Base-by-base conservation (phyloP, 53 echinoderm and acorn worm species). In the Astropecten irregularis region DNA sequence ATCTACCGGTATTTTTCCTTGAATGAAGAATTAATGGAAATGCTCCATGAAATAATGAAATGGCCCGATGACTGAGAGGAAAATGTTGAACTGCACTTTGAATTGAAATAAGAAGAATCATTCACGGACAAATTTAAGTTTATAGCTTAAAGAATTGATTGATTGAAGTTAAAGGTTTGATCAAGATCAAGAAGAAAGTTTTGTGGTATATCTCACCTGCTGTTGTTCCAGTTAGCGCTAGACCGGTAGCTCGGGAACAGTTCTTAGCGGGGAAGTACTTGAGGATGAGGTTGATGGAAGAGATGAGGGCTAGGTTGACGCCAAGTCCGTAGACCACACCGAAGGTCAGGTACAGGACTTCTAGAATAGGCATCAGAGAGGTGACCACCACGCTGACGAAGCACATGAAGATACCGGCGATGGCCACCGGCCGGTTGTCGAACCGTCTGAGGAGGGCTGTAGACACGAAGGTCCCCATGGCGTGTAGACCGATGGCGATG, bases 401-500 rank as follows among this genome's bases (percentile, higher is more conserved):
- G 49, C 91, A 93, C 90, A 95, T 82, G 73, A 91, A 56, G 18
- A 95, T 40, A 29, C 95, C 95, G 28, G 91, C 40, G 29, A 72
- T 66, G 46, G 90, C 92, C 47, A 95, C 73, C 2, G 52, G 72
- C 15, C 91, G 67, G 84, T 93, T 73, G 51, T 73, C 81, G 82
- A 95, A 81, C 49, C 88, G 91, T 15, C 82, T 85, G 32, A 93
- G 68, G 27, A 95, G 73, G 8, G 86, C 82, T 77, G 87, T 93
- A 1, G 95, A 95, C 37, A 91, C 52, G 62, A 93, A 70, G 20
- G 90, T 91, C 11, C 86, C 93, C 40, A 95, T 58, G 54, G 93
- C 91, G 77, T 93, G 93, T 10, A 95, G 73, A 18, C 91, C 95
- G 44, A 95, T 95, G 53, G 95, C 95, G 66, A 95, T 91, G 44